A percentile compares a stretch with the other conserved stretches of the same genome.
Evolutionary conservation across 2,888 invertebrate species (phyloP).

Genomic region (Coleophora flavipennella): DNA sequence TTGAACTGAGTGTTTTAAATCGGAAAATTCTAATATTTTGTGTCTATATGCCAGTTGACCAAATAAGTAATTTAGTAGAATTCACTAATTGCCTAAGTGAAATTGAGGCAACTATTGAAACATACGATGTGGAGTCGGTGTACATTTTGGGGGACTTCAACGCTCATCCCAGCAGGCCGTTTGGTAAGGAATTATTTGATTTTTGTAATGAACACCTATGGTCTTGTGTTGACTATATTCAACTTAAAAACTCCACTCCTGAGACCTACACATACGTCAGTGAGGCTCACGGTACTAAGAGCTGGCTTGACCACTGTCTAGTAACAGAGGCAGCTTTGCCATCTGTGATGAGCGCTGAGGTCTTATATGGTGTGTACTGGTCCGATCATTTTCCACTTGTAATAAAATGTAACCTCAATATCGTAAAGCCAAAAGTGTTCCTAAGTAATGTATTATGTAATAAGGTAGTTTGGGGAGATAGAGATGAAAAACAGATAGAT

Average conservation of each 20-base stretch:
- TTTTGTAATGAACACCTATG: constrained; percentile 13
- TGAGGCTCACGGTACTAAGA: constrained; percentile 13
- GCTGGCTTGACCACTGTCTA: no score
- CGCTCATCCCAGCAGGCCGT: constrained; percentile 14
- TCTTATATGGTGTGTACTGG: constrained; percentile 1
- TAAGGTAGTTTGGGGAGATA: constrained; percentile 4
- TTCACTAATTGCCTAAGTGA: constrained; percentile 15
- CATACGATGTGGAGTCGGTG: constrained; percentile 7
- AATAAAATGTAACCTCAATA: background rate
- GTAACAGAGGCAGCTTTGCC: no score
- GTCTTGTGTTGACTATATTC: constrained; percentile 10
- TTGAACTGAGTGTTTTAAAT: constrained; percentile 1
- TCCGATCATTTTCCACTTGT: constrained; percentile 1
- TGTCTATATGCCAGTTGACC: constrained; percentile 20
- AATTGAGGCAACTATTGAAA: constrained; percentile 14
- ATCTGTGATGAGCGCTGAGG: background rate
- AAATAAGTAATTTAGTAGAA: constrained; percentile 13
- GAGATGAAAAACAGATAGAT: constrained; percentile 1
- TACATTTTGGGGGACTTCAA: constrained; percentile 16
- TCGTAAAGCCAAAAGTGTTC: background rate
- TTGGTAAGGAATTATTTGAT: constrained; percentile 9
- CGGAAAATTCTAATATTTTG: constrained; percentile 11
- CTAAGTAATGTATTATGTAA: background rate
- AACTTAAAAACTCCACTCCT: constrained; percentile 4
- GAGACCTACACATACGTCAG: constrained; percentile 15